These are phyloP conservation scores for Buathra laborator DNA, from an alignment of 2,888 invertebrate genomes.

Conservation along the genomic window DNA sequence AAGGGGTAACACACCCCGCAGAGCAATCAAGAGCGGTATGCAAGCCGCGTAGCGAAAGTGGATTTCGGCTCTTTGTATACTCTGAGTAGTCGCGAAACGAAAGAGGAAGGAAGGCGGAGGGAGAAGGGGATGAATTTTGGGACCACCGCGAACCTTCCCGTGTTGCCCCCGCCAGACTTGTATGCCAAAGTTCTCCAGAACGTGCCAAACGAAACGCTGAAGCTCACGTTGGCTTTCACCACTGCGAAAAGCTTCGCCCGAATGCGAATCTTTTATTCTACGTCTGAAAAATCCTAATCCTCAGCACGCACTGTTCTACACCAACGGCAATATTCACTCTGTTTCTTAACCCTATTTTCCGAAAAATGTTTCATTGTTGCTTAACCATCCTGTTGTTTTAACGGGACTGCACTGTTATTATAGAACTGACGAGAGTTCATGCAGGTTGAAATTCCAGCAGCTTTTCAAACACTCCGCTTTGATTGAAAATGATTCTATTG, in stretches of 20 bases:
- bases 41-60: slow-evolving; percentile 64
- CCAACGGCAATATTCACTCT: slow-evolving; percentile 4
- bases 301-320: slow-evolving; percentile 16
- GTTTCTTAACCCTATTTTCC: not conserved
- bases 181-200: slow-evolving; percentile 54
- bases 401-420: not conserved
- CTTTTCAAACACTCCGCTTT: not conserved
- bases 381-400: not conserved
- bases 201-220: slow-evolving; percentile 59
- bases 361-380: not conserved
- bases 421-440: not conserved
- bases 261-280: not conserved
- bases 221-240: slow-evolving; percentile 52
- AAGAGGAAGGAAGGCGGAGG: not conserved
- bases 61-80: slow-evolving; percentile 66
- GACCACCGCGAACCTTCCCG: slow-evolving; percentile 29
- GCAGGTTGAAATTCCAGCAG: not conserved
- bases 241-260: slow-evolving; percentile 16
- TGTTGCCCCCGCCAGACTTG: not conserved
- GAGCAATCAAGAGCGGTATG: slow-evolving; percentile 66
- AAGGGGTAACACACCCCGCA: slow-evolving; percentile 22
- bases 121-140: slow-evolving; percentile 30
- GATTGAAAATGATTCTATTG: not conserved
- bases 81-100: slow-evolving; percentile 44
- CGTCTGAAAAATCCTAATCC: slow-evolving; percentile 18